Percentiles rank a stretch among this genome's conserved stretches.
These are phyloP conservation scores for Pipa parva DNA, from an alignment of 2,113 vertebrate genomes.

Conservation along the genomic window DNA sequence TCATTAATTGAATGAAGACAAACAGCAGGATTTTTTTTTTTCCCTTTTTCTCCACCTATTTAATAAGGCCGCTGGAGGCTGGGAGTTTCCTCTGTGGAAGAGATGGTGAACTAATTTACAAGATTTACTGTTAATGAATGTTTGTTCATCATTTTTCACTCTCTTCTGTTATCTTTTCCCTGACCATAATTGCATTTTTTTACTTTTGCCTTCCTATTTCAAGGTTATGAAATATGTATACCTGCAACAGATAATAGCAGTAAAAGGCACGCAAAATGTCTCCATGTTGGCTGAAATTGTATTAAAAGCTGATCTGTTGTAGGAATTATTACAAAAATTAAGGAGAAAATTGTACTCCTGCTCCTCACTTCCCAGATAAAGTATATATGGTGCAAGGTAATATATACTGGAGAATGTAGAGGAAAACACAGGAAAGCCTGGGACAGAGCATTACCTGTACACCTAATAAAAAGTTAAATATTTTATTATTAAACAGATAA, in stretches of 20 bases:
- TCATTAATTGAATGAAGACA: conserved; percentile 26
- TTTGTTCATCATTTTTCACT: not conserved
- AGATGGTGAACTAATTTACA: conserved; percentile 21
- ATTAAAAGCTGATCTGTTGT: too few relatives aligned
- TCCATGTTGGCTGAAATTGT: too few relatives aligned
- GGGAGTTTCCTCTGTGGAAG: conserved; percentile 1
- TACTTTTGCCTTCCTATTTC: not conserved
- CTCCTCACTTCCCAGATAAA: too few relatives aligned
- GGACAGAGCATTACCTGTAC: too few relatives aligned
- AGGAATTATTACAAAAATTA: too few relatives aligned
- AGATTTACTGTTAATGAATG: conserved; percentile 15
- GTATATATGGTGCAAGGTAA: too few relatives aligned
- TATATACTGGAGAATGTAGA: too few relatives aligned
- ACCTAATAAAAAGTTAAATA: too few relatives aligned
- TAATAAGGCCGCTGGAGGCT: conserved; percentile 31
- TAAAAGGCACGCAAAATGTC: not conserved
- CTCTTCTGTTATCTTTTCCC: not conserved
- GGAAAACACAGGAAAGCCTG: too few relatives aligned
- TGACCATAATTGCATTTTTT: not conserved
- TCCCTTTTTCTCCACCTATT: conserved; percentile 2
- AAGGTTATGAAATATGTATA: not conserved
- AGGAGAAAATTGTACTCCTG: too few relatives aligned
- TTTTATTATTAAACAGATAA: too few relatives aligned
- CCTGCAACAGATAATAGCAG: not conserved
- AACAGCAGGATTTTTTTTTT: conserved; percentile 9